Evolutionary conservation across 2,888 invertebrate genomes (phyloP).

Genomic region (Slavum lentiscoides): DNA sequence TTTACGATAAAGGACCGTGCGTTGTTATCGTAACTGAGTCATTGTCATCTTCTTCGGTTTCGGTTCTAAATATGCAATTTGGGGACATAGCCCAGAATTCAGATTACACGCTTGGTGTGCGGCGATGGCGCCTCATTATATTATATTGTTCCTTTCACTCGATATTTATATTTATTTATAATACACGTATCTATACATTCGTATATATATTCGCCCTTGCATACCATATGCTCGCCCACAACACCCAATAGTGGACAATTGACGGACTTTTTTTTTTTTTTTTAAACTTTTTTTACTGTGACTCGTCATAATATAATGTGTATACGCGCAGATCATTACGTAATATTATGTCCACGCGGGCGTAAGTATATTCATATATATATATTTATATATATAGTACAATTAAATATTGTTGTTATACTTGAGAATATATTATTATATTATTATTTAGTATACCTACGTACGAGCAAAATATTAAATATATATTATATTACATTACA

Average conservation of each 20-base stretch:
- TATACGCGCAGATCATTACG: conserved; percentile 6
- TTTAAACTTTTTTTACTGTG: conserved; percentile 1
- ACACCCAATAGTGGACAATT: conserved; percentile 29
- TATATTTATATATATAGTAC: background rate
- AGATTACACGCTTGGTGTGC: background rate
- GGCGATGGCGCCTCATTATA: conserved; percentile 41
- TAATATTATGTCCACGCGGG: background rate
- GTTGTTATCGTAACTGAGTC: conserved; percentile 24
- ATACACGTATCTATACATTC: too few species aligned
- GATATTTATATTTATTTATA: background rate
- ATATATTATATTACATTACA: background rate
- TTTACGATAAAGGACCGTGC: background rate
- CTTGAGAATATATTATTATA: conserved; percentile 10
- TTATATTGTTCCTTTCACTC: conserved; percentile 42
- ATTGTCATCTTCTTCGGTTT: conserved; percentile 38
- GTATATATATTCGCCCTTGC: conserved; percentile 40
- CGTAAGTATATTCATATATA: too few species aligned
- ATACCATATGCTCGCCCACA: conserved; percentile 45
- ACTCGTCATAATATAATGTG: conserved; percentile 12
- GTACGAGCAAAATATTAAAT: background rate
- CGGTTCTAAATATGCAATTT: conserved; percentile 9
- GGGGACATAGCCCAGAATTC: conserved; percentile 27
- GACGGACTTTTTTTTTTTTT: conserved; percentile 19
- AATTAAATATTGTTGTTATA: conserved; percentile 2
- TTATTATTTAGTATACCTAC: background rate